These are phyloP conservation scores for Coenonympha glycerion DNA, from an alignment of 2,888 invertebrate species.

Conservation along the genomic window DNA sequence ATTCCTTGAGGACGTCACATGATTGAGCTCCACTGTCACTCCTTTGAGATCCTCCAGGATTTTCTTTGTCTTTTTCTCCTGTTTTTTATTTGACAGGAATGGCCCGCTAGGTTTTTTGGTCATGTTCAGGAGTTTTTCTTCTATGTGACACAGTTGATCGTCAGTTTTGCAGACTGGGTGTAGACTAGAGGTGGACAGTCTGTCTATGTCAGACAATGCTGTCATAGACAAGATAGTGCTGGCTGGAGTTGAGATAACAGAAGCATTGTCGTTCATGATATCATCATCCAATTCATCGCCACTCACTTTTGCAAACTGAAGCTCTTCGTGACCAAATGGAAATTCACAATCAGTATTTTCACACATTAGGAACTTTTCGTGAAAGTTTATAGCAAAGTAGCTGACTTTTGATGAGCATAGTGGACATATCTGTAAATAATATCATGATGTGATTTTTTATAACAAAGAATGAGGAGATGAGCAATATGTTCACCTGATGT, in stretches of 20 bases:
- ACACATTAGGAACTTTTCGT: conserved; percentile 55
- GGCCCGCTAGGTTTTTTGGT: conserved; percentile 25
- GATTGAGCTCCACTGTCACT: conserved; percentile 35
- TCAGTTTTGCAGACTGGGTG: conserved; percentile 36
- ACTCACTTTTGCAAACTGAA: conserved; percentile 40
- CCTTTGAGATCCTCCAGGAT: conserved; percentile 41
- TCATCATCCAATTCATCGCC: conserved; percentile 32
- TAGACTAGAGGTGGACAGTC: no score
- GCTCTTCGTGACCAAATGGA: conserved; percentile 51
- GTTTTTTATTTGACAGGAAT: conserved; percentile 1
- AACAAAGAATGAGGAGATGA: no score
- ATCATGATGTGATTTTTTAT: no score
- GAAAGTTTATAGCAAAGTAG: conserved; percentile 46
- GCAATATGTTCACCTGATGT: no score
- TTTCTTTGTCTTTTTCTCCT: conserved; percentile 31
- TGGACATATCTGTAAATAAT: conserved; percentile 45
- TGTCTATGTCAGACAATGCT: conserved; percentile 44
- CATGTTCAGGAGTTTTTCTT: neutral
- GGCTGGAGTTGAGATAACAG: conserved; percentile 26
- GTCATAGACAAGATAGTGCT: conserved; percentile 36
- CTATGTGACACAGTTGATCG: no score
- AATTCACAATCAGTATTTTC: conserved; percentile 50
- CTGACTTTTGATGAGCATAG: conserved; percentile 43
- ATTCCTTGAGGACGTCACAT: conserved; percentile 21
- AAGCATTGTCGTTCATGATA: conserved; percentile 32